Evolutionary conservation across 2,888 invertebrate genomes (phyloP).

Genomic region (Pandemis corylana): DNA sequence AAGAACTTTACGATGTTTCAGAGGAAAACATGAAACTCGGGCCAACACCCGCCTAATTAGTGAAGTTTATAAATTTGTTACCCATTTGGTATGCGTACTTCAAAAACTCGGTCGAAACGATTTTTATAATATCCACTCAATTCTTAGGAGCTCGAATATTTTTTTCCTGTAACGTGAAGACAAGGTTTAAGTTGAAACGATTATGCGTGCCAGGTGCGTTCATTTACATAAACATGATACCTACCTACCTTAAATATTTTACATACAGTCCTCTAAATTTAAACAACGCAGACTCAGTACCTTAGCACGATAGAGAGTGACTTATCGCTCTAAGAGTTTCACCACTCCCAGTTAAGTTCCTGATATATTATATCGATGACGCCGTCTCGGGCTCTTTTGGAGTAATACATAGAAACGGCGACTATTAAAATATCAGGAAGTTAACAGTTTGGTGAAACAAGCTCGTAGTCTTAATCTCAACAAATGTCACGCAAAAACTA

Average conservation of each 20-base stretch:
- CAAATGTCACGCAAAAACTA: too few species aligned
- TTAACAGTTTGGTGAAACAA: too few species aligned
- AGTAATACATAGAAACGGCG: too few species aligned
- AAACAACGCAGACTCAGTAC: too few species aligned
- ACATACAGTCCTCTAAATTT: background rate
- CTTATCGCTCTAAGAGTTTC: too few species aligned
- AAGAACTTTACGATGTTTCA: constrained; percentile 67
- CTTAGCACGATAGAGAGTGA: too few species aligned
- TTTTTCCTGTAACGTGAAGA: constrained; percentile 30
- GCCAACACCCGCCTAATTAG: constrained; percentile 73
- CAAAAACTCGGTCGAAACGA: constrained; percentile 57
- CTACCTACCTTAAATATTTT: background rate
- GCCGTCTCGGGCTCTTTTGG: too few species aligned
- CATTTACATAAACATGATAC: constrained; percentile 4
- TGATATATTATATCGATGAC: too few species aligned
- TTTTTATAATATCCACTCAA: constrained; percentile 54
- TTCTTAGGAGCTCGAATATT: constrained; percentile 42
- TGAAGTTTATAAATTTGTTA: constrained; percentile 81
- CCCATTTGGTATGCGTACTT: constrained; percentile 79
- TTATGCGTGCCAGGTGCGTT: constrained; percentile 5
- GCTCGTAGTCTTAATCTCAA: too few species aligned
- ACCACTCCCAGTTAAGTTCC: too few species aligned
- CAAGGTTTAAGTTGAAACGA: constrained; percentile 1
- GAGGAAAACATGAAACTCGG: constrained; percentile 74
- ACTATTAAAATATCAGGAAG: too few species aligned